phyloP scores from a whole-genome alignment of 1,140 invertebrate species.

The Lucilia sericata region DNA sequence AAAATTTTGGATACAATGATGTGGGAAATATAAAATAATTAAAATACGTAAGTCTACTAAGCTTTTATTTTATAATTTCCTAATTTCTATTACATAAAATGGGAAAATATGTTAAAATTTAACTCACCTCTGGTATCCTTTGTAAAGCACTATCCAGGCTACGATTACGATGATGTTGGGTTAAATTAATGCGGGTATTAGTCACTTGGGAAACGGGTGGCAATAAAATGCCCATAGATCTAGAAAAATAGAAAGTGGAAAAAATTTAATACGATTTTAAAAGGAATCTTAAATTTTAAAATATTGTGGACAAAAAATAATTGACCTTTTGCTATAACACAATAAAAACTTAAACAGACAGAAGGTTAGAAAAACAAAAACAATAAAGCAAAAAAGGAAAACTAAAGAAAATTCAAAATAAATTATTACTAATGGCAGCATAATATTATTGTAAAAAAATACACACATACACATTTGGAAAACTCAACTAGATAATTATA shows the following conservation, averaged over 20 bases:
- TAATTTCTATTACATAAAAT: too few species aligned
- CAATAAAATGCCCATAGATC: conserved; percentile 82
- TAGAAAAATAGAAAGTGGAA: conserved; percentile 62
- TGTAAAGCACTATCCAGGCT: conserved; percentile 89
- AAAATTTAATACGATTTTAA: conserved; percentile 14
- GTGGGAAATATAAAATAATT: too few species aligned
- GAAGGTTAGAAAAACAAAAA: conserved; percentile 1
- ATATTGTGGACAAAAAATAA: neutral
- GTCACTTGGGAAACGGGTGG: conserved; percentile 77
- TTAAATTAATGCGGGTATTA: conserved; percentile 70
- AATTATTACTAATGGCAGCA: neutral
- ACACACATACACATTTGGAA: too few species aligned
- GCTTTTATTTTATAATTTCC: too few species aligned
- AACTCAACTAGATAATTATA: neutral
- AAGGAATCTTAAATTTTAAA: neutral
- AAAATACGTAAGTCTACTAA: too few species aligned
- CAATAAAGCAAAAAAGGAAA: conserved; percentile 1
- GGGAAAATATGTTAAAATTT: conserved; percentile 20
- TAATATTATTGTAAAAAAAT: too few species aligned
- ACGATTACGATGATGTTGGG: conserved; percentile 86
- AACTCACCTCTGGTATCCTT: conserved; percentile 82
- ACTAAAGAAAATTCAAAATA: neutral
- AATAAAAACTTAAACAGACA: neutral
- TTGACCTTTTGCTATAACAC: neutral
- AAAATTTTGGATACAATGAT: too few species aligned